These are phyloP conservation scores for Tetranychus urticae DNA, from an alignment of 1,140 invertebrate species.

Conservation along the genomic window DNA sequence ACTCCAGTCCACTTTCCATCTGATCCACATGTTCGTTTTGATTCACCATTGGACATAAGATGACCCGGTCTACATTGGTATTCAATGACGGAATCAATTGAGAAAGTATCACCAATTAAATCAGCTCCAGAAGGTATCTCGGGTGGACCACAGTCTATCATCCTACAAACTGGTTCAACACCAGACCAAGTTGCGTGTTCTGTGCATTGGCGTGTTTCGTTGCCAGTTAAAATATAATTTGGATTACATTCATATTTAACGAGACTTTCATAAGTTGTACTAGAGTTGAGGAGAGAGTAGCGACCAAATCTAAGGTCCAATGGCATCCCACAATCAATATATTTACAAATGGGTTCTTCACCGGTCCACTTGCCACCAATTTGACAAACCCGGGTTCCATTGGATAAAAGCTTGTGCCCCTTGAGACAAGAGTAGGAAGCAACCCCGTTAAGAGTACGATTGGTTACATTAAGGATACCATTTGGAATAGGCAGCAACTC, in stretches of 20 bases:
- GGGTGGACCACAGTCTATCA: constrained; percentile 65
- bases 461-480: constrained; percentile 53
- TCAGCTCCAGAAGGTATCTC: constrained; percentile 53
- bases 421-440: constrained; percentile 46
- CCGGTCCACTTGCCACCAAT: constrained; percentile 16
- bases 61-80: constrained; percentile 68
- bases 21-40: constrained; percentile 33
- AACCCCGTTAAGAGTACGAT: constrained; percentile 18
- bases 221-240: constrained; percentile 56
- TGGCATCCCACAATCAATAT: constrained; percentile 11
- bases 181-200: constrained; percentile 55
- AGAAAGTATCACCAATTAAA: constrained; percentile 60
- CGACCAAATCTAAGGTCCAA: constrained; percentile 5
- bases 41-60: constrained; percentile 40
- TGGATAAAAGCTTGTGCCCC: constrained; percentile 57
- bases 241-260: constrained; percentile 44
- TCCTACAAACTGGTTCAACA: constrained; percentile 15
- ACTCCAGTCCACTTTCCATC: constrained; percentile 54
- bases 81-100: constrained; percentile 55
- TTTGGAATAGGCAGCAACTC: constrained; percentile 50
- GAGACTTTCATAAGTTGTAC: constrained; percentile 42
- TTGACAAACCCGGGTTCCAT: constrained; percentile 11
- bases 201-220: constrained; percentile 34
- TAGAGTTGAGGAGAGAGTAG: not conserved
- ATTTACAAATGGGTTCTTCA: constrained; percentile 15